Conservation (phyloP, 2,888 invertebrate genomes). For the Resseliella maxima region DNA sequence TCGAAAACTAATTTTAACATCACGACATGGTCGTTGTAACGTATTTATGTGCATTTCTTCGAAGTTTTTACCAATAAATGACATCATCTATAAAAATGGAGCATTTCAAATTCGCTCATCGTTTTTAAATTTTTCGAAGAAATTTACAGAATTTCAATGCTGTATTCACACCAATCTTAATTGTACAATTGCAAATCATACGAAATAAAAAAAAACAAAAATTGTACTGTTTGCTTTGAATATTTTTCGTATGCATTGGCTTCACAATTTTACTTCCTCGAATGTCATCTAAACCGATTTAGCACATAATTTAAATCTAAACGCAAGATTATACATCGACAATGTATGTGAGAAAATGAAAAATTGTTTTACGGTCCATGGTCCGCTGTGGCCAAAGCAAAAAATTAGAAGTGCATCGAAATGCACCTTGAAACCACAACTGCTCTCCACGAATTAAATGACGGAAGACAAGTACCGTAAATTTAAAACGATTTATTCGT, state of each 20-base stretch:
- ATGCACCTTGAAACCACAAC: neutral
- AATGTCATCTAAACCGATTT: slow-evolving; percentile 38
- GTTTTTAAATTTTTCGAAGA: neutral
- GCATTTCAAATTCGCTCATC: slow-evolving; percentile 11
- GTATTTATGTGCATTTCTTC: neutral
- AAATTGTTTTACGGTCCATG: neutral
- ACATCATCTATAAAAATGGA: neutral
- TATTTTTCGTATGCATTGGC: neutral
- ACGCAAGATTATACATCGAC: neutral
- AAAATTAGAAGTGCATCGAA: neutral
- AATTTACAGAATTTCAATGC: neutral
- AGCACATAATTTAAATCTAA: slow-evolving; percentile 51
- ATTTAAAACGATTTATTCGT: neutral
- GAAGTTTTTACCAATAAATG: neutral
- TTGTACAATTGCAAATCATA: slow-evolving; percentile 16
- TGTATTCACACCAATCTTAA: neutral
- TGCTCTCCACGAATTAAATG: neutral
- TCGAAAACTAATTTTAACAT: slow-evolving; percentile 10
- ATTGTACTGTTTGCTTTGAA: neutral
- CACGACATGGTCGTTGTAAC: neutral
- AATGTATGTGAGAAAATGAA: slow-evolving; percentile 11
- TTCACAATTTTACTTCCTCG: slow-evolving; percentile 50
- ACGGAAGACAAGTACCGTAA: neutral
- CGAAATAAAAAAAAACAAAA: too few relatives aligned
- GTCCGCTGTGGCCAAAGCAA: neutral